Base-by-base conservation (phyloP, 1,140 invertebrate species). In the Euschistus heros region DNA sequence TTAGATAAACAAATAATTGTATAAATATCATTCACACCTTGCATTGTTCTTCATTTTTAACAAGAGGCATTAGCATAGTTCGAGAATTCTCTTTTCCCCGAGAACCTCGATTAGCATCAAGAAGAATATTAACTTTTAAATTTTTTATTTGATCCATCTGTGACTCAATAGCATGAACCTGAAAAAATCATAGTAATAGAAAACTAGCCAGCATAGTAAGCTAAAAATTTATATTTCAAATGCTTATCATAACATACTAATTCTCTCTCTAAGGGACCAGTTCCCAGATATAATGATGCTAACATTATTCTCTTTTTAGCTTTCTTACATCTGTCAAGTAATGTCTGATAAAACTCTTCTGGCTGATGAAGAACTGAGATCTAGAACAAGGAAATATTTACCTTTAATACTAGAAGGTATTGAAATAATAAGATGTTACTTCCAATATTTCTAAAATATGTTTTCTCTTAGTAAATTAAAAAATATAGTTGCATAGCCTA, bases 241-340 rank as follows among this genome's bases (percentile, higher is more conserved):
- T 13, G 10, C 10, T 37, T 10, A 13, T 37, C 33, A 37, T 1
- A 37, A 37, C 74, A 74, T 77, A 89, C 87, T 72, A 98, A 75
- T 65, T 88, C 79, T 64, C 81, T 79, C 77, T 98, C 96, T 66
- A 96, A 75, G 30, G 81, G 73, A 1, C 94, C 94, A 66, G 86
- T 96, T 52, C 97, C 97, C 46, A 98, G 77, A 75, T 99, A 99
- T 7, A 99, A 76, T 57, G 95, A 97, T 2, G 94, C 88, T 59
- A 98, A 75, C 0, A 87, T 86, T 72, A 99, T 90, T 71, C 96
- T 82, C 62, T 79, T 77, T 68, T 84, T 84, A 2, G 94, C 89
- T 67, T 74, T 78, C 69, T 76, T 75, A 70, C 87, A 85, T 74
- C 85, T 84, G 46, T 86, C 76, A 71, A 93, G 72, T 17, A 95